These are phyloP conservation scores for Paedocypris micromegethes DNA, from an alignment of 2,797 vertebrate genomes.

Conservation along the genomic window DNA sequence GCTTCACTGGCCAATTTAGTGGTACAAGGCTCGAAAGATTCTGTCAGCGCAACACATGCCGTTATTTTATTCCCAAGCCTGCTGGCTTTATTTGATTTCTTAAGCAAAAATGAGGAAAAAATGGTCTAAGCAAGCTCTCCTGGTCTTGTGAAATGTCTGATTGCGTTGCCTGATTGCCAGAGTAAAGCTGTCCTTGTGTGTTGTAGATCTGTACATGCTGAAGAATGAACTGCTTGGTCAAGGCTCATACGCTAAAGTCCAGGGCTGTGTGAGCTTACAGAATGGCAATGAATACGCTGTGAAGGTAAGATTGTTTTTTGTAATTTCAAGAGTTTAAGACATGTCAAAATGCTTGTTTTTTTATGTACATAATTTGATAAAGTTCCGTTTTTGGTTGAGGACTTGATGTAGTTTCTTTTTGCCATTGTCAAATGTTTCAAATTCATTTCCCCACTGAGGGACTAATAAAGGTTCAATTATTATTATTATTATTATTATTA, in stretches of 20 bases:
- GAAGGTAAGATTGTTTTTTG: conserved; percentile 68
- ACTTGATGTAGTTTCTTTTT: no score
- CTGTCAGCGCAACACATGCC: no score
- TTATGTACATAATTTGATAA: neutral
- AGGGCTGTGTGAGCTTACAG: conserved; percentile 86
- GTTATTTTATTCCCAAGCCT: neutral
- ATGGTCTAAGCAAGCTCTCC: neutral
- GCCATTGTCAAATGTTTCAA: no score
- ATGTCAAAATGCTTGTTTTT: neutral
- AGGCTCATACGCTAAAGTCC: conserved; percentile 92
- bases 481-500: no score
- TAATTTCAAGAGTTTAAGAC: no score
- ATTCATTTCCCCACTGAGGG: no score
- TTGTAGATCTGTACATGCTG: conserved; percentile 84
- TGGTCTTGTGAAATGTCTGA: conserved; percentile 1
- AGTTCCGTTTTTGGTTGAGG: neutral
- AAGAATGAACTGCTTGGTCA: conserved; percentile 90
- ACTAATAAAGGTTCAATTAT: no score
- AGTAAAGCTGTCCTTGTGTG: conserved; percentile 9
- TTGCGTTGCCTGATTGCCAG: conserved; percentile 6
- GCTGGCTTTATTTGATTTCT: neutral
- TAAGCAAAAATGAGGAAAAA: no score
- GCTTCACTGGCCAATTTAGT: conserved; percentile 82
- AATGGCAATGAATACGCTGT: conserved; percentile 90
- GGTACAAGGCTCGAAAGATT: conserved; percentile 59